phyloP scores from a whole-genome alignment of 2,113 vertebrate species.

The Elephantulus edwardii region DNA sequence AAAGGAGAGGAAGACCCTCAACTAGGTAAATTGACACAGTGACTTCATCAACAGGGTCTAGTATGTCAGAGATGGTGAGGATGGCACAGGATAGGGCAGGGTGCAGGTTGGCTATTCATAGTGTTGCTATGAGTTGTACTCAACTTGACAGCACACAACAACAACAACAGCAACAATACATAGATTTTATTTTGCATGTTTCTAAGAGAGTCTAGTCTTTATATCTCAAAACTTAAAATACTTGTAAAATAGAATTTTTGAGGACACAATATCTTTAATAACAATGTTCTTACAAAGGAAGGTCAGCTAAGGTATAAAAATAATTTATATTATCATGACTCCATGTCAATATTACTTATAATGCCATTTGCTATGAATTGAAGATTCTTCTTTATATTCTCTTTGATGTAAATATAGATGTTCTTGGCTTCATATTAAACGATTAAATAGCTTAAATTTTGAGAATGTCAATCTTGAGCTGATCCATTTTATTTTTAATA shows the following conservation, averaged over 20 bases:
- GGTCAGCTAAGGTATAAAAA: background rate
- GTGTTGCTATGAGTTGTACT: no score
- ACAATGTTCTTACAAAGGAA: background rate
- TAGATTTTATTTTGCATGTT: background rate
- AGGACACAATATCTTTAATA: background rate
- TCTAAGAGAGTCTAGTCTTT: background rate
- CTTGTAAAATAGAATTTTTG: background rate
- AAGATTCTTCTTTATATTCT: background rate
- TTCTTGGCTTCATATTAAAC: background rate
- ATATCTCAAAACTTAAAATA: background rate
- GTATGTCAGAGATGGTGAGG: no score
- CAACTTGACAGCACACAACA: no score
- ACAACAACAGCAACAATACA: background rate
- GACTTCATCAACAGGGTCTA: no score
- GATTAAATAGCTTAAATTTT: background rate
- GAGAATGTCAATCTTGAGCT: background rate
- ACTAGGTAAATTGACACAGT: no score
- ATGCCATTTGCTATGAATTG: constrained; percentile 36
- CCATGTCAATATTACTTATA: background rate
- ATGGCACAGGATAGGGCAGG: no score
- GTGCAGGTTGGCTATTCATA: no score
- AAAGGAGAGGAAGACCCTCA: no score
- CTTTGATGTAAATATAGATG: constrained; percentile 14
- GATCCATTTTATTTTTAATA: no score
- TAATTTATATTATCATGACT: background rate